phyloP scores from a whole-genome alignment of 1,140 invertebrate genomes.

The Zaprionus tsacasi region DNA sequence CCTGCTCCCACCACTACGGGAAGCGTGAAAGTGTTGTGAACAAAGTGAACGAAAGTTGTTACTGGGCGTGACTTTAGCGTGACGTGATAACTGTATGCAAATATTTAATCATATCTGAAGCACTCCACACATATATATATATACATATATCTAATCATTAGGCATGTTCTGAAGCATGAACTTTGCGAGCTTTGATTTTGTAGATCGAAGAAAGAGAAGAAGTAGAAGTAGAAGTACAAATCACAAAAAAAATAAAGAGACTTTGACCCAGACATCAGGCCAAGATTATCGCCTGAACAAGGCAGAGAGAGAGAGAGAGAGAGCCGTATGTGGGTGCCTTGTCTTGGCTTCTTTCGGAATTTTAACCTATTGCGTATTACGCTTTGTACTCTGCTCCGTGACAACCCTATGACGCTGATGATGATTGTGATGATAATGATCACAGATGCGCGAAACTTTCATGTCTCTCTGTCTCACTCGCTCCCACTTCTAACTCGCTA shows the following conservation, averaged over 20 bases:
- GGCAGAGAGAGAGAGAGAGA: background rate
- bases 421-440: conserved; percentile 5
- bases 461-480: background rate
- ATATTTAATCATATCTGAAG: background rate
- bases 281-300: conserved; percentile 56
- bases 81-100: background rate
- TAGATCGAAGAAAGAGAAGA: conserved; percentile 28
- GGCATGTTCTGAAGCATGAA: background rate
- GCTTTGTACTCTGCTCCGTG: conserved; percentile 14
- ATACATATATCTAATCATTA: conserved; percentile 1
- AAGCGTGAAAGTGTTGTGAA: background rate
- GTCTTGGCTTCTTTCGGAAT: conserved; percentile 27
- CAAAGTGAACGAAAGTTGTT: background rate
- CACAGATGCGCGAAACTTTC: conserved; percentile 15
- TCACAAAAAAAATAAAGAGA: conserved; percentile 47
- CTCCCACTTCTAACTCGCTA: background rate
- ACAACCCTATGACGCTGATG: conserved; percentile 9
- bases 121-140: background rate
- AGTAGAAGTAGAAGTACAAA: conserved; percentile 25
- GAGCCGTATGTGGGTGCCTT: conserved; percentile 44
- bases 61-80: background rate
- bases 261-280: conserved; percentile 73
- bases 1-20: background rate
- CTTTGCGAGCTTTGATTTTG: background rate
- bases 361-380: conserved; percentile 33